Evolutionary conservation across 2,888 invertebrate genomes (phyloP), one percentile per base, ranked within the genome.

Genomic region (Napeogenes inachia): DNA sequence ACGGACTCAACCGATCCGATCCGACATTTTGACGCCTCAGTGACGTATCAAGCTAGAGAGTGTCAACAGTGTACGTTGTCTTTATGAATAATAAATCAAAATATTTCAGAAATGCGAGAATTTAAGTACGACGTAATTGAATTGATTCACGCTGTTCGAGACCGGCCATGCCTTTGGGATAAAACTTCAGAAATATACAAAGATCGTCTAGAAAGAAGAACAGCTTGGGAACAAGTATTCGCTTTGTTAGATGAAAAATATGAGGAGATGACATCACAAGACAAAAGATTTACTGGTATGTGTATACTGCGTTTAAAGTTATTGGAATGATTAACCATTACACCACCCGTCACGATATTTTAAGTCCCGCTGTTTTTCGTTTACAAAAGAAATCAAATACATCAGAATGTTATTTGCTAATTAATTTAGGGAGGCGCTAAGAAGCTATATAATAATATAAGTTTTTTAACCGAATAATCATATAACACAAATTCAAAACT

Each of bases 201-300:
- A 70, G 89, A 89, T 70, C 80, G 85, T 0, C 68, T 80, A 0
- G 89, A 89, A 71, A 77, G 87, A 53, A 72, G 83, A 47, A 63
- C 66, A 13, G 85, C 89, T 70, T 90, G 90, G 90, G 82, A 84
- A 57, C 82, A 88, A 66, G 85, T 90, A 69, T 89, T 84, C 64
- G 70, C 68, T 13, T 70, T 73, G 46, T 70, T 90, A 8, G 87
- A 89, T 0, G 77, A 77, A 0, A 72, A 72, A 3, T 90, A 84
- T 70, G 82, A 85, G 8, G 68, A 73, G n/a, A 78, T 87, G 84
- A 70, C 81, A 63, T 67, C 74, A 4, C 83, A 83, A 57, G 81
- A 84, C 33, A 81, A 82, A 69, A 76, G 83, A 46, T 63, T 79
- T 21, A 79, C 78, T 68, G 85, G 88, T 89, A 75, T 74, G 73